Evolutionary conservation across 1,140 invertebrate species (phyloP).

Genomic region (Drosophila pruinosa): DNA sequence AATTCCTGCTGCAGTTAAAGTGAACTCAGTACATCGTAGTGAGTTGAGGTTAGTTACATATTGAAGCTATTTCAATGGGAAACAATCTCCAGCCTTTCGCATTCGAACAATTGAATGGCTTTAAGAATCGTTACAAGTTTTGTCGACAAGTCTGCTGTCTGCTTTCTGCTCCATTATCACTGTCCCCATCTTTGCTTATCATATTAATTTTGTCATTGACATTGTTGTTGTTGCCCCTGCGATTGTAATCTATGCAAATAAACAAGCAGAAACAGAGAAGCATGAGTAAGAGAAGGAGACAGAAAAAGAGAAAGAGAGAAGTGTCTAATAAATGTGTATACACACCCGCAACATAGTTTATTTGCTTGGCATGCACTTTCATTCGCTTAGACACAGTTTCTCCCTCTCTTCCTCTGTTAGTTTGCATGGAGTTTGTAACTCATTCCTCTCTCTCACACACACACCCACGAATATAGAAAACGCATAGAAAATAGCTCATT

Average conservation of each 20-base stretch:
- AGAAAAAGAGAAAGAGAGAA: constrained; percentile 14
- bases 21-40: no score
- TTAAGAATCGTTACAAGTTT: constrained; percentile 24
- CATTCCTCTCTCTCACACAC: background rate
- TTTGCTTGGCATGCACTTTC: constrained; percentile 53
- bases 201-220: constrained; percentile 24
- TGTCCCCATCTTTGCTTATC: constrained; percentile 58
- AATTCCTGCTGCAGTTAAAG: no score
- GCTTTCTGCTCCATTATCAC: constrained; percentile 57
- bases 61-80: background rate
- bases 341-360: constrained; percentile 27
- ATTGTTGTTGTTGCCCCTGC: constrained; percentile 11
- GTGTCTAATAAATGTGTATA: constrained; percentile 35
- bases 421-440: background rate
- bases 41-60: background rate
- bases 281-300: no score
- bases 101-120: background rate
- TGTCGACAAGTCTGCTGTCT: background rate
- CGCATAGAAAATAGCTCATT: background rate
- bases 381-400: constrained; percentile 20
- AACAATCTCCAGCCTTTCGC: no score
- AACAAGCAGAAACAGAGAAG: background rate
- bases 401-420: background rate
- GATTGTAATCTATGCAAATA: constrained; percentile 46
- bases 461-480: background rate